Conservation (phyloP, 1,140 invertebrate species). For the Panagrolaimus sp. region DNA sequence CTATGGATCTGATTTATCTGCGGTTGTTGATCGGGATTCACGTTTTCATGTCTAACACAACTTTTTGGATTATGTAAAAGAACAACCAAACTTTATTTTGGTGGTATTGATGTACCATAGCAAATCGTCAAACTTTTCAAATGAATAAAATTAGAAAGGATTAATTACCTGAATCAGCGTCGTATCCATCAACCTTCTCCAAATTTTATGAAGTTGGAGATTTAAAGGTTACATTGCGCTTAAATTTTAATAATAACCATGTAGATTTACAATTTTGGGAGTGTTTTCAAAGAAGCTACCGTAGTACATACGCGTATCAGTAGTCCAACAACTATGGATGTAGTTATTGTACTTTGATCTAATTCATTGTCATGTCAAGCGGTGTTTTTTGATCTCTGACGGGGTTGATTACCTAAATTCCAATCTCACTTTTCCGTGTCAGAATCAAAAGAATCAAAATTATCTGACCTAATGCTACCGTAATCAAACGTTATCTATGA, state of each 20-base stretch:
- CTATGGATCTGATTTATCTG: conserved; percentile 41
- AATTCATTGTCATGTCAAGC: no score
- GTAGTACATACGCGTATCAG: no score
- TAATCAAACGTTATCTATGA: no score
- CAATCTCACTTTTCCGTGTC: no score
- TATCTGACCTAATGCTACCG: no score
- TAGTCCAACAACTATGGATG: no score
- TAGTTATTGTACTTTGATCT: no score
- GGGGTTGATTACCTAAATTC: no score
- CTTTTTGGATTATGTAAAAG: conserved; percentile 64
- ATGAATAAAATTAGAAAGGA: conserved; percentile 16
- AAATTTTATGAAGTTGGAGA: conserved; percentile 71
- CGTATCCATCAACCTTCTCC: conserved; percentile 16
- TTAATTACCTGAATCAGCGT: conserved; percentile 24
- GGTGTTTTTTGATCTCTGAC: no score
- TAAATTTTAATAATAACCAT: conserved; percentile 69
- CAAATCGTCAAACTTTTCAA: conserved; percentile 13
- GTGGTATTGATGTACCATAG: conserved; percentile 73
- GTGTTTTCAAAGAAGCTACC: no score
- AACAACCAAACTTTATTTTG: conserved; percentile 79
- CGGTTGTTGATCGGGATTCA: conserved; percentile 69
- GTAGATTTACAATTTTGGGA: no score
- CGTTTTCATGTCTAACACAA: conserved; percentile 71
- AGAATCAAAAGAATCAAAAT: no score
- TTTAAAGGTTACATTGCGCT: conserved; percentile 87